Evolutionary conservation across 2,797 vertebrate species (phyloP), one percentile per base, ranked within the genome.

Genomic region (Hozukius guyotensis): DNA sequence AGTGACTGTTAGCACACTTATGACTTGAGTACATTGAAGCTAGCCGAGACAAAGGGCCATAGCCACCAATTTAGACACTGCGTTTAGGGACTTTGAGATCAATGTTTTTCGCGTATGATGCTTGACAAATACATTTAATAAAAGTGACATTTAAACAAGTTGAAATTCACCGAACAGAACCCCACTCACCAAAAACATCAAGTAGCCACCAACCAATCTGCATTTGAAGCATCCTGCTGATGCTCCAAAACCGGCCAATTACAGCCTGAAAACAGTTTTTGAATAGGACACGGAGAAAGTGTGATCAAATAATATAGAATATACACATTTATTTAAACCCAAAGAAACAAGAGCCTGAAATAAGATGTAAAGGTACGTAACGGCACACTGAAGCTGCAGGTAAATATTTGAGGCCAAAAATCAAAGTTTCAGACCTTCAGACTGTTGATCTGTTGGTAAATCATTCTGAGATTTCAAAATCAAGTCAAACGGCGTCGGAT

Each of bases 241-340:
- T 46, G 16, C 42, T 46, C 42, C 16, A 46, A 18, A 90, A 93
- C 94, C 95, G 0, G 89, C 91, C 1, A 96, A 96, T 73, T 98
- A 98, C 82, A 98, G 97, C 64, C 95, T 99, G 65, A 97, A 95
- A 92, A 88, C 36, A 0, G 96, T 95, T 11, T 94, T 93, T 67
- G 94, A 73, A 78, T 1, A 16, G 16, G 25, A 25, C 7, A 24
- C 4, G 7, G 2, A 8, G 4, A 69, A 42, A 29, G 18, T 14
- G 3, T 6, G 0, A 46, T 24, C 14, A 22, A 16, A 7, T 10
- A 34, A 10, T 4, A 36, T 9, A 16, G 25, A 59, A 49, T 22
- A 73, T 2, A 20, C 2, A 14, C 24, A 12, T 74, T 64, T 32
- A 18, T 42, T n/a, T 16, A 42, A 46, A 14, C 12, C 3, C 3